A percentile compares a stretch with the other conserved stretches of the same genome.
phyloP scores from a whole-genome alignment of 1,140 invertebrate genomes.

The Delia radicum region DNA sequence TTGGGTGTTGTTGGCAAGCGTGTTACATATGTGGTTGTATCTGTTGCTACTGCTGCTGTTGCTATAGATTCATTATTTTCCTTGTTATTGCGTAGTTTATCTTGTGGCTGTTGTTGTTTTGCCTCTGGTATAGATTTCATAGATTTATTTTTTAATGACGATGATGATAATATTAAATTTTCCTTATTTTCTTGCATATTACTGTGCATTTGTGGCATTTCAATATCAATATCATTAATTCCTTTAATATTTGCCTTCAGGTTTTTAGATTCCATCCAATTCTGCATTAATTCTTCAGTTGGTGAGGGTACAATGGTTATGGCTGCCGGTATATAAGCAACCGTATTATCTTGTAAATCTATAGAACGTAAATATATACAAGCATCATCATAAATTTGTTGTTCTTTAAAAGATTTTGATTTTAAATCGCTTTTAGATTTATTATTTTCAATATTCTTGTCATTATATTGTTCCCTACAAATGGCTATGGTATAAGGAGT shows the following conservation, averaged over 20 bases:
- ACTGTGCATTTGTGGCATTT: background rate
- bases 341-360: slow-evolving; percentile 39
- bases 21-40: slow-evolving; percentile 39
- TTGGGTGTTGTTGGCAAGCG: slow-evolving; percentile 32
- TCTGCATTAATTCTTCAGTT: slow-evolving; percentile 25
- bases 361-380: slow-evolving; percentile 39
- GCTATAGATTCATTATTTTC: background rate
- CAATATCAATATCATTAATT: background rate
- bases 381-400: slow-evolving; percentile 48
- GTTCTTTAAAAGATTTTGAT: background rate
- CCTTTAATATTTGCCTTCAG: slow-evolving; percentile 25
- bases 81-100: slow-evolving; percentile 8
- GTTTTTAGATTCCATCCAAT: slow-evolving; percentile 1
- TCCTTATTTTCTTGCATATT: background rate
- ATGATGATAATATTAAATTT: slow-evolving; percentile 7
- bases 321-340: slow-evolving; percentile 35
- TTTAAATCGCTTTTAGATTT: background rate
- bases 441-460: background rate
- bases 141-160: background rate
- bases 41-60: background rate
- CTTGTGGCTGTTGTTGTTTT: background rate
- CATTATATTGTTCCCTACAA: background rate
- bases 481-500: background rate
- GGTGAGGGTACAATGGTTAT: slow-evolving; percentile 30
- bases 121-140: background rate